These are phyloP conservation scores for Drosophila littoralis DNA, from an alignment of 1,140 invertebrate genomes.

Conservation along the genomic window DNA sequence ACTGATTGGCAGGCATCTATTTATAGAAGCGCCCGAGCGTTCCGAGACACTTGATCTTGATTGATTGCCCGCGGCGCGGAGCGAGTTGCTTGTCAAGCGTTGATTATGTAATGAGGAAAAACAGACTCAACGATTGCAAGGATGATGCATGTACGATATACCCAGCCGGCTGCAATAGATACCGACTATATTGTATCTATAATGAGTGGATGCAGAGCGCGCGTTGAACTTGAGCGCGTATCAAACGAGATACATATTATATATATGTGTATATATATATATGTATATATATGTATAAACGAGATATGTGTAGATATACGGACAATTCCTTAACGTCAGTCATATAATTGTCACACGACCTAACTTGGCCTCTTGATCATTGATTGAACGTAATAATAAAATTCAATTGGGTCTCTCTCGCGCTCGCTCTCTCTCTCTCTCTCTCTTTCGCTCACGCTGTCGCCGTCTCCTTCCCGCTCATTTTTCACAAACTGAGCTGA, in stretches of 20 bases:
- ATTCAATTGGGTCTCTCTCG: constrained; percentile 72
- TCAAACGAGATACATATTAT: constrained; percentile 7
- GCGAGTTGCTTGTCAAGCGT: constrained; percentile 40
- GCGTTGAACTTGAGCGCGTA: constrained; percentile 67
- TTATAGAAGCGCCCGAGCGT: constrained; percentile 59
- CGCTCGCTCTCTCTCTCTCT: constrained; percentile 13
- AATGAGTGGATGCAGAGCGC: constrained; percentile 46
- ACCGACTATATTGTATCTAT: constrained; percentile 47
- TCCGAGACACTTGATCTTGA: constrained; percentile 63
- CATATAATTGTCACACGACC: constrained; percentile 84
- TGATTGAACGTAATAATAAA: constrained; percentile 84
- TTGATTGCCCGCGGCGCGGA: constrained; percentile 50
- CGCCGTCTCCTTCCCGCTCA: constrained; percentile 5
- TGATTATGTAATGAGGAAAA: constrained; percentile 78
- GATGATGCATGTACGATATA: constrained; percentile 19
- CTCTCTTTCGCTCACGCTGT: constrained; percentile 4
- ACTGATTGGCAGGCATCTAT: constrained; percentile 72
- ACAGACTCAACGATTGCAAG: background rate
- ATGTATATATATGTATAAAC: constrained; percentile 15
- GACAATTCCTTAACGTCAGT: constrained; percentile 78
- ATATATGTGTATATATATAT: constrained; percentile 20
- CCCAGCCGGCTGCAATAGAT: constrained; percentile 36
- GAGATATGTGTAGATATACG: constrained; percentile 17
- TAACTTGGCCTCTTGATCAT: constrained; percentile 80
- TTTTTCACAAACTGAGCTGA: constrained; percentile 52